Conservation (phyloP, 2,888 invertebrate species). For the Pyrochroa serraticornis region DNA sequence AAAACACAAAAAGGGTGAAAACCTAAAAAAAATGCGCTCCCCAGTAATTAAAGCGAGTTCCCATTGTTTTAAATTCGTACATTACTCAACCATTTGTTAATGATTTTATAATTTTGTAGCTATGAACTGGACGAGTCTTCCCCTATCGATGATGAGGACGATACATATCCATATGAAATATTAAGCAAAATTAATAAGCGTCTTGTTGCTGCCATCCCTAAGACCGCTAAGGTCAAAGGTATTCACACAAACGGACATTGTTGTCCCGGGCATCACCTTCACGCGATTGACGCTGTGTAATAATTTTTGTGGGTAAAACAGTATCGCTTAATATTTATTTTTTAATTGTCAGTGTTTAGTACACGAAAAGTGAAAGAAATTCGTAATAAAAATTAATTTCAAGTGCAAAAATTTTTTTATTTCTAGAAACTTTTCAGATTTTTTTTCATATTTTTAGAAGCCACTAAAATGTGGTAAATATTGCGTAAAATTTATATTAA, state of each 20-base stretch:
- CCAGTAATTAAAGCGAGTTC: no score
- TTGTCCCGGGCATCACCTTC: conserved; percentile 48
- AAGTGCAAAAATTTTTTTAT: no score
- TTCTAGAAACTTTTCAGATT: no score
- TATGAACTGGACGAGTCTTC: conserved; percentile 71
- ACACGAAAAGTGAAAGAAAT: no score
- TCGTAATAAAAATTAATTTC: no score
- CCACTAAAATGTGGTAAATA: no score
- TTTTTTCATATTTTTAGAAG: no score
- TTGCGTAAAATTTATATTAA: no score
- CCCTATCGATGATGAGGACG: conserved; percentile 65
- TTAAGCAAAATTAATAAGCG: conserved; percentile 63
- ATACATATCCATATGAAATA: conserved; percentile 66
- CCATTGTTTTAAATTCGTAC: background rate
- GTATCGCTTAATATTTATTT: no score
- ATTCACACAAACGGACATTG: conserved; percentile 41
- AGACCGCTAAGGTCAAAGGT: conserved; percentile 24
- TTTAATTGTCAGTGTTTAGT: no score
- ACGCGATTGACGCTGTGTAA: conserved; percentile 8
- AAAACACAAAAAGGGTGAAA: no score
- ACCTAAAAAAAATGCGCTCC: no score
- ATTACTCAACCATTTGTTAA: background rate
- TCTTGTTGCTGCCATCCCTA: conserved; percentile 38
- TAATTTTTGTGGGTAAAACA: background rate
- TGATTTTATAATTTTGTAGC: conserved; percentile 51